A percentile compares a stretch with the other conserved stretches of the same genome.
Evolutionary conservation across 2,888 invertebrate species (phyloP).

Genomic region (Diarsia dahlii): DNA sequence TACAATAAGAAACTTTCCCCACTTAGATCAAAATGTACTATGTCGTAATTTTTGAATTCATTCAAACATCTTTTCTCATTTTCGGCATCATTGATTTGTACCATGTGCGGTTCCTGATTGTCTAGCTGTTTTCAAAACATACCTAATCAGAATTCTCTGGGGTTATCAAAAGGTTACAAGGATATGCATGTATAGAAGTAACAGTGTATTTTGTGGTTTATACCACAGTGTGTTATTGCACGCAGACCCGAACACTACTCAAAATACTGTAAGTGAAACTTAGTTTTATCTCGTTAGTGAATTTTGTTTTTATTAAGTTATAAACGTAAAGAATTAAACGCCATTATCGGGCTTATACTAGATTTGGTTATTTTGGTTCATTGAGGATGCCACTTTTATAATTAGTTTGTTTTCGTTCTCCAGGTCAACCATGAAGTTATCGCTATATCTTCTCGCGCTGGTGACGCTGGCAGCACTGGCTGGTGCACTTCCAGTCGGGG

Average conservation of each 20-base stretch:
- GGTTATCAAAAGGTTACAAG: background rate
- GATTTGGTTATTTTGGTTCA: too few species aligned
- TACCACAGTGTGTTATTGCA: background rate
- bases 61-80: too few species aligned
- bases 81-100: too few species aligned
- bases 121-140: background rate
- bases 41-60: too few species aligned
- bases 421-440: background rate
- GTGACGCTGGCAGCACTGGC: background rate
- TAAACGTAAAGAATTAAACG: background rate
- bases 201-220: background rate
- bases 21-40: too few species aligned
- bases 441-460: background rate
- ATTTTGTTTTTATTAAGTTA: background rate
- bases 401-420: background rate
- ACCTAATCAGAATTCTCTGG: background rate
- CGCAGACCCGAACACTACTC: background rate
- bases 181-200: background rate
- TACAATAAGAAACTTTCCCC: too few species aligned
- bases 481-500: background rate
- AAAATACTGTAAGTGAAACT: background rate
- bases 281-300: background rate
- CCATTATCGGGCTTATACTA: too few species aligned
- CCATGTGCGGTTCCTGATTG: background rate
- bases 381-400: too few species aligned